phyloP scores from a whole-genome alignment of 2,888 invertebrate genomes.

The Tiliacea aurago region DNA sequence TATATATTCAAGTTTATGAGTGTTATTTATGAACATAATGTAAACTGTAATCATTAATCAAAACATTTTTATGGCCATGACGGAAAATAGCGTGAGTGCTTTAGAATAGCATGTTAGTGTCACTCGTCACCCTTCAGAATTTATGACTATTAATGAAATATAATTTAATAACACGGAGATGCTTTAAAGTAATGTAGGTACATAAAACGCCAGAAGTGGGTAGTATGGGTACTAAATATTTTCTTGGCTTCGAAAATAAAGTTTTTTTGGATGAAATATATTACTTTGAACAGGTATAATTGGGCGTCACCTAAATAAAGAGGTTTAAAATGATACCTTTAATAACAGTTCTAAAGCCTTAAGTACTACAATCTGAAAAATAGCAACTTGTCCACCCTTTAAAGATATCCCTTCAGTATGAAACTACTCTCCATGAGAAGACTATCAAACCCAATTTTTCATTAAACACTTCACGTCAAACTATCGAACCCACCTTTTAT shows the following conservation, averaged over 20 bases:
- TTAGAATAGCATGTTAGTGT: slow-evolving; percentile 27
- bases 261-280: not conserved
- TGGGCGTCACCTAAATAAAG: not conserved
- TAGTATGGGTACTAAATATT: not conserved
- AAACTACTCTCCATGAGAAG: not conserved
- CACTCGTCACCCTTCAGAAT: not conserved
- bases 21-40: slow-evolving; percentile 23
- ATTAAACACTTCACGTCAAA: slow-evolving; percentile 20
- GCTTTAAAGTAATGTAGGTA: not conserved
- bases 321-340: not conserved
- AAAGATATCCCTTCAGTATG: not conserved
- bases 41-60: slow-evolving; percentile 31
- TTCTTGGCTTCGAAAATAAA: not conserved
- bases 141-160: slow-evolving; percentile 15
- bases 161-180: not conserved
- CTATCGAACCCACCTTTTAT: slow-evolving; percentile 55
- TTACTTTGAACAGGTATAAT: not conserved
- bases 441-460: slow-evolving; percentile 9
- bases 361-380: not conserved
- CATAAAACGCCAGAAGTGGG: not conserved
- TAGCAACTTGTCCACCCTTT: too few relatives aligned
- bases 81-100: slow-evolving; percentile 22
- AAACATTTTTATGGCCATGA: slow-evolving; percentile 23
- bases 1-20: not conserved
- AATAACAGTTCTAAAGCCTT: not conserved